Conservation (phyloP, 2,888 invertebrate species). For the Perithous albicinctus region DNA sequence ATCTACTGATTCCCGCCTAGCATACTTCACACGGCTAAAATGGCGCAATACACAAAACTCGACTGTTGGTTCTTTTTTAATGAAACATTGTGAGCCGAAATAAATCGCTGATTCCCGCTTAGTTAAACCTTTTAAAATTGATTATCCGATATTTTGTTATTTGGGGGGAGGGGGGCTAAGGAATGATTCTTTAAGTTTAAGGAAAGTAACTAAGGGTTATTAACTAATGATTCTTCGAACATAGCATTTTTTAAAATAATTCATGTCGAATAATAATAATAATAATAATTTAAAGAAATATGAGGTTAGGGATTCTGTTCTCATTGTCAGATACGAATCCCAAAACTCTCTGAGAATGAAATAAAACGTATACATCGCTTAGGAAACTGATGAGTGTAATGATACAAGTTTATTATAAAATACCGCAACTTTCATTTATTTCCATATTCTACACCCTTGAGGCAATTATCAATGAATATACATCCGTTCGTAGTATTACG, state of each 20-base stretch:
- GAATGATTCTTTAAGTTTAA: too few relatives aligned
- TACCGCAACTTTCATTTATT: slow-evolving; percentile 80
- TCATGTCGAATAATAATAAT: too few relatives aligned
- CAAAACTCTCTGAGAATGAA: background rate
- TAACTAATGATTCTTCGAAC: too few relatives aligned
- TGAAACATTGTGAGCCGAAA: too few relatives aligned
- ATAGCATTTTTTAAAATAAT: too few relatives aligned
- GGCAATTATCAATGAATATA: slow-evolving; percentile 76
- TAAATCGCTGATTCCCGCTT: too few relatives aligned
- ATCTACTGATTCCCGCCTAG: slow-evolving; percentile 10
- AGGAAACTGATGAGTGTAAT: background rate
- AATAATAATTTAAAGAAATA: too few relatives aligned
- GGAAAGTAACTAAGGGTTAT: too few relatives aligned
- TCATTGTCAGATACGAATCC: background rate
- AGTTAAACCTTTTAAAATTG: too few relatives aligned
- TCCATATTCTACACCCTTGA: slow-evolving; percentile 74
- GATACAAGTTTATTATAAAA: slow-evolving; percentile 76
- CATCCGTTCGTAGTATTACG: slow-evolving; percentile 68
- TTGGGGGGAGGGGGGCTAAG: too few relatives aligned
- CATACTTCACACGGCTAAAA: background rate
- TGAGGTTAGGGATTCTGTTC: background rate
- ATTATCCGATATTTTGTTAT: too few relatives aligned
- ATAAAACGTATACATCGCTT: background rate
- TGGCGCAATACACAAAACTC: slow-evolving; percentile 26
- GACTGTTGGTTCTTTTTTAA: too few relatives aligned